Evolutionary conservation across 2,113 vertebrate species (phyloP).

Genomic region (Craseonycteris thonglongyai): DNA sequence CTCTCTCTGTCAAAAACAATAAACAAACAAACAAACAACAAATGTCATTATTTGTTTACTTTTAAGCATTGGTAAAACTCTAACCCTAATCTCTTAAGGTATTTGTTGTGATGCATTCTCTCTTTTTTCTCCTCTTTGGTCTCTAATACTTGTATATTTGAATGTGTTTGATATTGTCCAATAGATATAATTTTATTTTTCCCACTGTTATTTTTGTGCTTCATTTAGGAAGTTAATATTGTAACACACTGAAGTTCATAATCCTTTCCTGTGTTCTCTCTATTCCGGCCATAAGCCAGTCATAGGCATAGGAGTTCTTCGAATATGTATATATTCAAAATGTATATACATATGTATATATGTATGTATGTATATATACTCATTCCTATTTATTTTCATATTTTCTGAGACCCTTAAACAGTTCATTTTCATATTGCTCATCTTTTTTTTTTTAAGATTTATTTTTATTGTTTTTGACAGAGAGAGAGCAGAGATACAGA

Average conservation of each 20-base stretch:
- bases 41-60: neutral
- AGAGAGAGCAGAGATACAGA: too few species aligned
- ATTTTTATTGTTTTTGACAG: too few species aligned
- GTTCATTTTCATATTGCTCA: neutral
- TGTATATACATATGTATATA: too few species aligned
- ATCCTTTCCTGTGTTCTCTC: neutral
- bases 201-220: neutral
- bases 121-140: neutral
- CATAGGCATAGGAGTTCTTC: too few species aligned
- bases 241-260: neutral
- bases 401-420: neutral
- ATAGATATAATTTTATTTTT: neutral
- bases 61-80: neutral
- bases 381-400: too few species aligned
- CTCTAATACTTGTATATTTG: neutral
- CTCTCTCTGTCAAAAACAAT: too few species aligned
- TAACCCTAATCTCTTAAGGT: neutral
- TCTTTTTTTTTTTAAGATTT: neutral
- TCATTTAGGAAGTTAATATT: neutral
- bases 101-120: neutral
- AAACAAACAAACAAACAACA: too few species aligned
- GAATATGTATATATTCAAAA: too few species aligned
- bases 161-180: neutral
- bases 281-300: neutral
- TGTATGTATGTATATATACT: too few species aligned